Evolutionary conservation across 2,888 invertebrate species (phyloP).

Genomic region (Tigriopus californicus): DNA sequence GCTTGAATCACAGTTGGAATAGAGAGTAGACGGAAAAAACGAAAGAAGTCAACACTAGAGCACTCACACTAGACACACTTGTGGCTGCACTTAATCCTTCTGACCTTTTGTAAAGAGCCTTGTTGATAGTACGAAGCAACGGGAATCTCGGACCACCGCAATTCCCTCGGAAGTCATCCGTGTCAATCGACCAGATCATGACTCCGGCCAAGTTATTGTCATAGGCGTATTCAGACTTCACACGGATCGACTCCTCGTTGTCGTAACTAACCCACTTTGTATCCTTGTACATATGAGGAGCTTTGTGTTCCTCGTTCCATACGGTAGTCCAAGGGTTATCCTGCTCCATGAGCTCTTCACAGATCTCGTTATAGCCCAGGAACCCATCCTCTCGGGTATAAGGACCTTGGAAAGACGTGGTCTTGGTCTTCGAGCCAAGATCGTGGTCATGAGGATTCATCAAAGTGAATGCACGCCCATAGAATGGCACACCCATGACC

Average conservation of each 20-base stretch:
- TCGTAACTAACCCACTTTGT: slow-evolving; percentile 52
- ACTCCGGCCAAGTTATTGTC: slow-evolving; percentile 48
- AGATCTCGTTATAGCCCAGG: slow-evolving; percentile 69
- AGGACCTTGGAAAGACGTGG: slow-evolving; percentile 37
- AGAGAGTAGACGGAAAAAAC: no score
- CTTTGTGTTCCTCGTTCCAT: slow-evolving; percentile 46
- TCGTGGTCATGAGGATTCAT: slow-evolving; percentile 8
- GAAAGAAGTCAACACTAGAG: no score
- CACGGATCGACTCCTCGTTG: slow-evolving; percentile 47
- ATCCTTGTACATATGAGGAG: slow-evolving; percentile 41
- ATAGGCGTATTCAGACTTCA: slow-evolving; percentile 43
- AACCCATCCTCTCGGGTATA: slow-evolving; percentile 60
- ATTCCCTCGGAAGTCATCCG: slow-evolving; percentile 59
- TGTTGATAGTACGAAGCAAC: slow-evolving; percentile 50
- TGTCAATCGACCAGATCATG: slow-evolving; percentile 78
- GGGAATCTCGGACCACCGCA: slow-evolving; percentile 45
- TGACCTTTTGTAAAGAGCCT: slow-evolving; percentile 32
- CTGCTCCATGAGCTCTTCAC: slow-evolving; percentile 9
- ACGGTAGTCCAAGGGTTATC: slow-evolving; percentile 40
- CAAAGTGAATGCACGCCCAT: slow-evolving; percentile 53
- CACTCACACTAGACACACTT: no score
- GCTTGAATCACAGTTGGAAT: no score
- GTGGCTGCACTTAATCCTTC: not conserved
- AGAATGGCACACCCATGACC: slow-evolving; percentile 61
- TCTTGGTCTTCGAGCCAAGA: slow-evolving; percentile 4